Evolutionary conservation across 2,113 vertebrate species (phyloP).

Genomic region (Panthera uncia): DNA sequence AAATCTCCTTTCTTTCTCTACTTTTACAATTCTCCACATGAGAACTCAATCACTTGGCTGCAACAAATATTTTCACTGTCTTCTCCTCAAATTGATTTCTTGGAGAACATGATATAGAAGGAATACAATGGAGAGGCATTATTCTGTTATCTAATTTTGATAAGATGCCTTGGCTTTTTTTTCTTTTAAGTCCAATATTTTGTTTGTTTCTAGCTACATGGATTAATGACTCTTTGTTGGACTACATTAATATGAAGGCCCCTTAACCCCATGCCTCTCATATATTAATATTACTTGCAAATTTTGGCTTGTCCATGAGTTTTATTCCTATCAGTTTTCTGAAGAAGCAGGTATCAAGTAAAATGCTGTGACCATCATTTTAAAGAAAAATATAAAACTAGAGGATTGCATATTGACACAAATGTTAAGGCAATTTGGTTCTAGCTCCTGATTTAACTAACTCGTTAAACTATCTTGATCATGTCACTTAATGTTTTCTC

Average conservation of each 20-base stretch:
- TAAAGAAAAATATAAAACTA: conserved; percentile 34
- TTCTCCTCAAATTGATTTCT: conserved; percentile 24
- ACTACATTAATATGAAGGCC: background rate
- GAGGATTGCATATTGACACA: background rate
- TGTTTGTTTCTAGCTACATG: conserved; percentile 30
- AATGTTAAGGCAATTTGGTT: background rate
- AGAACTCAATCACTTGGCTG: conserved; percentile 13
- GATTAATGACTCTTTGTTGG: background rate
- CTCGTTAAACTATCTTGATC: background rate
- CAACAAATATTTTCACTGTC: conserved; percentile 43
- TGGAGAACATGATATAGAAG: background rate
- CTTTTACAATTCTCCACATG: conserved; percentile 11
- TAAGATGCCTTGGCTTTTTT: background rate
- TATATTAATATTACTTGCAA: conserved; percentile 1
- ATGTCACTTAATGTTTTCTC: conserved; percentile 13
- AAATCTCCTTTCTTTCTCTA: conserved; percentile 19
- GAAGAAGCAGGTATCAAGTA: background rate
- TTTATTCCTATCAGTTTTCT: conserved; percentile 35
- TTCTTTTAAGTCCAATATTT: background rate
- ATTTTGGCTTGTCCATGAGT: background rate
- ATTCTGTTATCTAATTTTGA: conserved; percentile 48
- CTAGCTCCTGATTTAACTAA: conserved; percentile 36
- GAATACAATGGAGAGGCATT: conserved; percentile 17
- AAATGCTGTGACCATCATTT: background rate
- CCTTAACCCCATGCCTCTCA: background rate